Evolutionary conservation across 1,140 invertebrate species (phyloP).

Genomic region (Drosophila sulfurigaster): DNA sequence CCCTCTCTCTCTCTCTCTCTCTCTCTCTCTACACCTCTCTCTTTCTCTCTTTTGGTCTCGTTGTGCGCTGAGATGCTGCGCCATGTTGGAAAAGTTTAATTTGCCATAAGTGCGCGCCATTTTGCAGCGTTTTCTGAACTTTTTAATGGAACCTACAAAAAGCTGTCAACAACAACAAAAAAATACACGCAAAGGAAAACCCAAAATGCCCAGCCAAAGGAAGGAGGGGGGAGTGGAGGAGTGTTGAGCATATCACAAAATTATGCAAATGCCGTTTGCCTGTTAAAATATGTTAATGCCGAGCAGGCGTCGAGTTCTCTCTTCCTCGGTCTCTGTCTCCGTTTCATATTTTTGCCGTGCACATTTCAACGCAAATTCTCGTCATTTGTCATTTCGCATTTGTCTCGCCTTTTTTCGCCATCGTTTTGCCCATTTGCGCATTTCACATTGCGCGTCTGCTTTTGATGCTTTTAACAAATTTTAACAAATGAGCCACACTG

Average conservation of each 20-base stretch:
- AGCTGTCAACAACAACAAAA: conserved; percentile 29
- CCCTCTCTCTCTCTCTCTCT: background rate
- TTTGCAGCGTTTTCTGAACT: conserved; percentile 65
- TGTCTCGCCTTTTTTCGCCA: conserved; percentile 24
- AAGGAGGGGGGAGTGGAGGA: background rate
- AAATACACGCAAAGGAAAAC: conserved; percentile 14
- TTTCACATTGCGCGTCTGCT: background rate
- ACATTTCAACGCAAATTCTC: conserved; percentile 27
- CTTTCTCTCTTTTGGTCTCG: background rate
- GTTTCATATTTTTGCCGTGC: conserved; percentile 2
- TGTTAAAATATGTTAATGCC: conserved; percentile 78
- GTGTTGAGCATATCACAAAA: conserved; percentile 39
- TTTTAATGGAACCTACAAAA: conserved; percentile 62
- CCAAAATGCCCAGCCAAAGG: conserved; percentile 35
- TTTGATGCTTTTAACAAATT: conserved; percentile 46
- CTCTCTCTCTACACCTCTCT: background rate
- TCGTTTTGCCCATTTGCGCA: background rate
- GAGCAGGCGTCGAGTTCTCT: conserved; percentile 7
- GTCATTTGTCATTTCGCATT: conserved; percentile 32
- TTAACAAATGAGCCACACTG: conserved; percentile 23
- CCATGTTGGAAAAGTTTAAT: conserved; percentile 81
- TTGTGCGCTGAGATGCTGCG: conserved; percentile 3
- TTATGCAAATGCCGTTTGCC: conserved; percentile 75
- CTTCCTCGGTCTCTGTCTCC: background rate
- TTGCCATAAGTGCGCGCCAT: conserved; percentile 75